Evolutionary conservation across 2,113 vertebrate genomes (phyloP).

Genomic region (Otolemur garnettii): DNA sequence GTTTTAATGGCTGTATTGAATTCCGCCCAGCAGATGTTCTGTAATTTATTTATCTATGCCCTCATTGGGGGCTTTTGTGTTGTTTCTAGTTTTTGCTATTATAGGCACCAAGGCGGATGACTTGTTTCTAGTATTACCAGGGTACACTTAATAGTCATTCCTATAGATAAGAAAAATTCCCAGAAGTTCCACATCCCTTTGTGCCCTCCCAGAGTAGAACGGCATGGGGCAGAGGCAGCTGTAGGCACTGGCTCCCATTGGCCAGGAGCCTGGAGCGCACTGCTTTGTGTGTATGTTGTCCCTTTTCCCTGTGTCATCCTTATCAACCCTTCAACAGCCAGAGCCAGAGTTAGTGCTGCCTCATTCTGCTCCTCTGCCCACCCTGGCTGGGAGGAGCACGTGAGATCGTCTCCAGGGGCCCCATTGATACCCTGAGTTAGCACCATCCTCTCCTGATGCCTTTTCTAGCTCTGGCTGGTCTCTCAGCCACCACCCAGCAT

Average conservation of each 20-base stretch:
- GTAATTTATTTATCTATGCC: background rate
- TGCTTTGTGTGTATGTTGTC: background rate
- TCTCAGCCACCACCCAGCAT: background rate
- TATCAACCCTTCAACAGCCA: background rate
- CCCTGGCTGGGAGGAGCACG: rapidly evolving
- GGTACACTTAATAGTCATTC: background rate
- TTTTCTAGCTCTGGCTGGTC: background rate
- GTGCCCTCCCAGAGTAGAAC: background rate
- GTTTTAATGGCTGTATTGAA: background rate
- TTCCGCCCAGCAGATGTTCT: background rate
- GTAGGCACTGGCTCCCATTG: background rate
- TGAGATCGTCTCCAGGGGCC: background rate
- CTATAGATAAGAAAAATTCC: background rate
- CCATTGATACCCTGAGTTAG: too few relatives aligned
- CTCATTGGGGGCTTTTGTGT: background rate
- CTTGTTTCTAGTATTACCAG: background rate
- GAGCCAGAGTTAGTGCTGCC: rapidly evolving
- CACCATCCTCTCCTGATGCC: background rate
- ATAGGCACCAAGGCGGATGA: background rate
- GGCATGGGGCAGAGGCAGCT: background rate
- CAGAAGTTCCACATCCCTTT: background rate
- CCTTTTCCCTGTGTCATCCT: background rate
- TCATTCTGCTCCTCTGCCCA: background rate
- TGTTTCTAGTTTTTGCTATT: conserved; percentile 30
- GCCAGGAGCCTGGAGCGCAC: background rate